Base-by-base conservation (phyloP, 2,797 vertebrate genomes). In the Myotis findleyi region DNA sequence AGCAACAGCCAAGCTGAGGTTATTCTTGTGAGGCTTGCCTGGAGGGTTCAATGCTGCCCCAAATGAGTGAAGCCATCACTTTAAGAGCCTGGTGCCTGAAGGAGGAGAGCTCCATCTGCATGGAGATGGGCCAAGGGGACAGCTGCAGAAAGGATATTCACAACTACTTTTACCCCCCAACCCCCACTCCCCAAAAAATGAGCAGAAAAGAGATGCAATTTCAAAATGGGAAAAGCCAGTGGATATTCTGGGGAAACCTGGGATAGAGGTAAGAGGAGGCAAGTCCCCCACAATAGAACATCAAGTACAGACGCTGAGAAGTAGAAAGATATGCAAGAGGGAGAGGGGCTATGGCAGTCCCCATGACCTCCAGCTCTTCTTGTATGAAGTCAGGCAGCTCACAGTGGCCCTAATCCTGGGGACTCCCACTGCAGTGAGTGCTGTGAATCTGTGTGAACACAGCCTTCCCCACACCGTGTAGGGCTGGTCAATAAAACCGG, bases 311-410 rank as follows among this genome's bases (percentile, higher is more conserved):
- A 80, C 3, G 7, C 33, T 0, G 0, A 73, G 64, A 72, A 62
- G 44, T 0, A 7, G 51, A 38, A 79, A n/a, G 41, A 14, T 0
- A 0, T 11, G 3, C 4, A 36, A 30, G 41, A 41, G 33, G 30
- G 62, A 33, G 11, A 0, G 2, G 41, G 38, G 6, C 27, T 5
- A 0, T 2, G 8, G 3, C 9, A 33, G 25, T 10, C 14, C 11
- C 44, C 0, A 0, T 9, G 11, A 16, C 0, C 9, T 23, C 36
- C 13, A 25, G 47, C 44, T 30, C 41, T 49, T 23, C n/a, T 21
- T 21, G 17, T 17, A 16, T n/a, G 59, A 44, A 64, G 77, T 44
- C 62, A 33, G 7, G 36, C 13, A 59, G 84, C 66, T 73, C 33
- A 11, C 16, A 0, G 23, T 0, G 0, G 57, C 30, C 33, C 18